phyloP scores from a whole-genome alignment of 2,113 vertebrate species.

The Acanthisitta chloris region DNA sequence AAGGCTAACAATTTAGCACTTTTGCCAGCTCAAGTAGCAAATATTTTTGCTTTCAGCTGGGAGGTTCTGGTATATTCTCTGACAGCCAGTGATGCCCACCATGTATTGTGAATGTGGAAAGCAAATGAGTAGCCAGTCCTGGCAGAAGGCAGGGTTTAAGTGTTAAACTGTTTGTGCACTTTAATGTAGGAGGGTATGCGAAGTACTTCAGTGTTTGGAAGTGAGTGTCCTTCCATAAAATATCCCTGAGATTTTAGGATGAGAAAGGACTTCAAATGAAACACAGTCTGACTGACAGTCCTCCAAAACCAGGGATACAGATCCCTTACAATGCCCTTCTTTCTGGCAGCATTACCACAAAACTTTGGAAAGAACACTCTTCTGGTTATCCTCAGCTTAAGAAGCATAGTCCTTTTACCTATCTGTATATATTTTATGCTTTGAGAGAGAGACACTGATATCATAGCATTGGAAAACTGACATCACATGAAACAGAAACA shows the following conservation, averaged over 20 bases:
- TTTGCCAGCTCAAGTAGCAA: not conserved
- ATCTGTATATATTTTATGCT: not conserved
- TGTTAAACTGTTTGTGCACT: not conserved
- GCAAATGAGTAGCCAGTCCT: not conserved
- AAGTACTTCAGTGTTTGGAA: not conserved
- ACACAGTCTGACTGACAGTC: not conserved
- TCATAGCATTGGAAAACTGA: not conserved
- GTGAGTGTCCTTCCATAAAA: not conserved
- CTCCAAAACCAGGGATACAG: not conserved
- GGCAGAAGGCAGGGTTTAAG: not conserved
- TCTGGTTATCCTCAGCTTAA: not conserved
- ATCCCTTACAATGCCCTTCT: not conserved
- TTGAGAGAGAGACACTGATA: not conserved
- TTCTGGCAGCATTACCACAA: not conserved
- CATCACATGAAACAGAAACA: not conserved
- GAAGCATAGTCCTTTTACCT: not conserved
- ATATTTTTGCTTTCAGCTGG: not conserved
- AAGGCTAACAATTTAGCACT: not conserved
- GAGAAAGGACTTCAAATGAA: not conserved
- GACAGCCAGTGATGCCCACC: not conserved
- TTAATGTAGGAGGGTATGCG: not conserved
- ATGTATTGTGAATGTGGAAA: not conserved
- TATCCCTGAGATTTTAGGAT: not conserved
- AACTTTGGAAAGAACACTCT: not conserved
- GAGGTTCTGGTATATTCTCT: not conserved